Evolutionary conservation across 2,797 vertebrate genomes (phyloP), one percentile per base, ranked within the genome.

Genomic region (Rhinophrynus dorsalis): DNA sequence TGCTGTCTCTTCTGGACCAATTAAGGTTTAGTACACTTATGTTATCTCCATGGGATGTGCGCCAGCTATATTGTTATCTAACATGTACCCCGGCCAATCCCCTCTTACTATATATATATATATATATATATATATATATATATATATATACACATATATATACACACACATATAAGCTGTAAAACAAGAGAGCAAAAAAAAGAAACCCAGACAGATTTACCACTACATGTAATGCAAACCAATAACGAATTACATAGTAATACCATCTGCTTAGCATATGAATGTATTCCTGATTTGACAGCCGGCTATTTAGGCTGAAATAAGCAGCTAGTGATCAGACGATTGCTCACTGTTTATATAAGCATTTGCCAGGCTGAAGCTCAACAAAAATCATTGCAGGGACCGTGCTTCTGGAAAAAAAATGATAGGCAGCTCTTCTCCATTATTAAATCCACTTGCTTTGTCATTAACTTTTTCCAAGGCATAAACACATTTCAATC

Each of bases 271-370:
- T 71, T 71, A 63, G 59, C 68, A 63, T 56, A 63, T 63, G 59
- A 71, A 71, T 71, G 47, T 63, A 56, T 63, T 23, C 32, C 50
- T 71, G 59, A 63, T 71, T 71, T 71, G 48, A 71, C 59, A 63
- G 68, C 11, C 50, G 13, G 59, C 68, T 71, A 63, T 63, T 62
- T 63, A 63, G 51, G 40, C 51, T 70, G 61, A 63, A 63, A 71
- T 63, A 71, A 71, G 68, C 67, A 71, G 21, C 68, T 55, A 62
- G 48, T 62, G 58, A 70, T 63, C 58, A 71, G 67, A 60, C 33
- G 10, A 44, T 54, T 62, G 38, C 57, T 69, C 38, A 47, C 13
- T 69, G 67, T 69, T 61, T 69, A 61, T 55, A 55, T 38, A 62
- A 69, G 45, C 38, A 29, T 30, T 38, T 69, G 67, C 67, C 38